Evolutionary conservation across 2,888 invertebrate species (phyloP).

Genomic region (Tuberolachnus salignus): DNA sequence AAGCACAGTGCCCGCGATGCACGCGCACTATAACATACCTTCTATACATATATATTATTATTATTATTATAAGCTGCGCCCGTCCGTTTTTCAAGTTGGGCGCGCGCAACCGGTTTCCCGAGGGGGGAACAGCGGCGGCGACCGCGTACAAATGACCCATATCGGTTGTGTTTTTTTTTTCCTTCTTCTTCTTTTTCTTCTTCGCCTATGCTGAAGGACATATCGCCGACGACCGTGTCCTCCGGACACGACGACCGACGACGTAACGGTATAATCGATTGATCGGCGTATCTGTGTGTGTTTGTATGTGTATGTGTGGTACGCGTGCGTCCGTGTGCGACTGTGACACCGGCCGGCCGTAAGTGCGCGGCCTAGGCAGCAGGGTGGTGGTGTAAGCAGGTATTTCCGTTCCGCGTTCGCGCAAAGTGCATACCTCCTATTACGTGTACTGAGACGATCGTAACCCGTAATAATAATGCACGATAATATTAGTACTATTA

Average conservation of each 20-base stretch:
- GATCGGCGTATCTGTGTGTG: background rate
- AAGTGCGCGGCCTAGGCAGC: too few species aligned
- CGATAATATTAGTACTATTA: too few species aligned
- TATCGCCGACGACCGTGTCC: constrained; percentile 29
- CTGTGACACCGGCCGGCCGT: too few species aligned
- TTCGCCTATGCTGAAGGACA: constrained; percentile 25
- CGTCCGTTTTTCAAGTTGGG: constrained; percentile 31
- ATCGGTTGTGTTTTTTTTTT: constrained; percentile 25
- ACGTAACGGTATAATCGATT: constrained; percentile 50
- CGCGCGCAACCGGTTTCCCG: constrained; percentile 46
- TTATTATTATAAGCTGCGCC: constrained; percentile 9
- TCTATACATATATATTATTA: too few species aligned
- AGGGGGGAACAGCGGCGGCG: background rate
- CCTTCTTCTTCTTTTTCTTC: background rate
- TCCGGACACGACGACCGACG: constrained; percentile 41
- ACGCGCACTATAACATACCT: background rate
- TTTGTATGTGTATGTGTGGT: background rate
- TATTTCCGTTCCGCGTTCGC: too few species aligned
- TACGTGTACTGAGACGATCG: background rate
- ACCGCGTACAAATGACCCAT: constrained; percentile 42
- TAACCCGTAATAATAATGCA: background rate
- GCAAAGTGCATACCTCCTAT: background rate
- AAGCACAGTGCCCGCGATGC: constrained; percentile 22
- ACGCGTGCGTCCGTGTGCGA: background rate
- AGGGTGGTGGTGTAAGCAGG: too few species aligned